Conservation (phyloP, 2,113 vertebrate species). For the Neotragus moschatus region DNA sequence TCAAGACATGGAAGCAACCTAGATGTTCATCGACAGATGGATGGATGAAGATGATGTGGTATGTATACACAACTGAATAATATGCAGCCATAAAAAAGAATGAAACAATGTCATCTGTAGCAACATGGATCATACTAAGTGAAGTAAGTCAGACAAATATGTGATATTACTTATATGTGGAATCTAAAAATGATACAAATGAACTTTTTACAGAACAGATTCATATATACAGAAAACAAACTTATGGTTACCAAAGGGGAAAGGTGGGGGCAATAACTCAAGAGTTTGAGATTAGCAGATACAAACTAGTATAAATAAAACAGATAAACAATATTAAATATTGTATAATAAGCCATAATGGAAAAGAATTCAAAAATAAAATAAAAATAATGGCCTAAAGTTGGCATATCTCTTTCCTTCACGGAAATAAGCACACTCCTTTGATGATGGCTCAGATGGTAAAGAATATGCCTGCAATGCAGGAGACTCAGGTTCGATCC, state of each 20-base stretch:
- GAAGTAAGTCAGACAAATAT: neutral
- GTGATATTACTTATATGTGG: neutral
- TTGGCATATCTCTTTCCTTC: neutral
- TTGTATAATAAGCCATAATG: neutral
- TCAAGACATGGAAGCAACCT: neutral
- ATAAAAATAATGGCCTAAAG: neutral
- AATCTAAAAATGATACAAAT: neutral
- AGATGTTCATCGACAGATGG: neutral
- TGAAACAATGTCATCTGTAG: neutral
- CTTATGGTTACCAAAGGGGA: neutral
- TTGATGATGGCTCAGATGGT: neutral
- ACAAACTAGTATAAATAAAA: neutral
- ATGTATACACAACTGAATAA: neutral
- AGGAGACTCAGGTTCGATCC: neutral
- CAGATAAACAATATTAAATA: neutral
- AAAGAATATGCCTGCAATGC: neutral
- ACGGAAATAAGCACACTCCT: neutral
- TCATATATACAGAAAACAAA: neutral
- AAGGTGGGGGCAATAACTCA: neutral
- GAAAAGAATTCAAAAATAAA: neutral
- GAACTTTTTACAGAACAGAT: neutral
- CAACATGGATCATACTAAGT: neutral
- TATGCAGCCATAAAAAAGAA: neutral
- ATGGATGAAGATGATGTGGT: neutral
- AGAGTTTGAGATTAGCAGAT: neutral